These are phyloP conservation scores for Struthidea cinerea DNA, from an alignment of 2,113 vertebrate genomes.

Conservation along the genomic window DNA sequence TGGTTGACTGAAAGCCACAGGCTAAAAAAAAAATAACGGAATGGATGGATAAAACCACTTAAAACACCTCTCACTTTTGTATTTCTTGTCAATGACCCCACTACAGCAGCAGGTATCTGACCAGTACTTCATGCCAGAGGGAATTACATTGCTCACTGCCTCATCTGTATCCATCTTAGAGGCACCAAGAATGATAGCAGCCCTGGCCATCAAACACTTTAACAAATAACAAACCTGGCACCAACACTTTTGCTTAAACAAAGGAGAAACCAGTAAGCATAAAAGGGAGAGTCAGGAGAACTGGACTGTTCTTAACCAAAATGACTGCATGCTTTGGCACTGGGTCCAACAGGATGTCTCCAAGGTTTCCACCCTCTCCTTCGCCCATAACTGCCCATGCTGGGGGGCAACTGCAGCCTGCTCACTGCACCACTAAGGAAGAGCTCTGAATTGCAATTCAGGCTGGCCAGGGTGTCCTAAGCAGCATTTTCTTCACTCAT, in stretches of 20 bases:
- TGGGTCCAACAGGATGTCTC: neutral
- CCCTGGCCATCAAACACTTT: neutral
- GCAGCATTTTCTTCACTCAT: neutral
- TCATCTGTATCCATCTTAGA: neutral
- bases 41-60: rapidly evolving
- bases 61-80: neutral
- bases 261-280: neutral
- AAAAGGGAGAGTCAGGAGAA: neutral
- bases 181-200: neutral
- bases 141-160: neutral
- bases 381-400: neutral
- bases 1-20: neutral
- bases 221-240: neutral
- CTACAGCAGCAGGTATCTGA: neutral
- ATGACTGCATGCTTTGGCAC: neutral
- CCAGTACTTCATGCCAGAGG: neutral
- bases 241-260: neutral
- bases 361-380: neutral
- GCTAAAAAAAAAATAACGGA: neutral
- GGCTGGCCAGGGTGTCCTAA: neutral
- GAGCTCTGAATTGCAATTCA: neutral
- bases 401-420: neutral
- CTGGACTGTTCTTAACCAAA: neutral
- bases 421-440: neutral
- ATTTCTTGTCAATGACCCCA: neutral